A percentile compares a stretch with the other conserved stretches of the same genome.
These are phyloP conservation scores for Camelus dromedarius DNA, from an alignment of 2,113 vertebrate genomes.

Conservation along the genomic window DNA sequence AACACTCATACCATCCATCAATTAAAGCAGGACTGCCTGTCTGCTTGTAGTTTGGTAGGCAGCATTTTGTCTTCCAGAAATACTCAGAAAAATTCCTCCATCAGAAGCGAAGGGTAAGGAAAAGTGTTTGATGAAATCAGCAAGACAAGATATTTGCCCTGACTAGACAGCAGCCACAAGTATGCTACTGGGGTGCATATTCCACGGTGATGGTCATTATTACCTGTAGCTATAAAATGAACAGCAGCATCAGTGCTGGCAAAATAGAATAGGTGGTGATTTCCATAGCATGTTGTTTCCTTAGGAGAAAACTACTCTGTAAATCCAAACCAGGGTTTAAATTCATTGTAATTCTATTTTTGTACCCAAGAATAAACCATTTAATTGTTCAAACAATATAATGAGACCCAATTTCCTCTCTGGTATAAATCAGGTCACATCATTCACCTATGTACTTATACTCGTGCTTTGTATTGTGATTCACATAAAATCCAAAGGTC, in stretches of 20 bases:
- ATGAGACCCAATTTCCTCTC: not conserved
- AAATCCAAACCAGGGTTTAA: conserved; percentile 2
- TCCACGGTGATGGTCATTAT: not conserved
- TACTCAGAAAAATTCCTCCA: conserved; percentile 58
- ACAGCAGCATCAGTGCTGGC: not conserved
- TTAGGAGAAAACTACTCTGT: not conserved
- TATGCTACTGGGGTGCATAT: conserved; percentile 46
- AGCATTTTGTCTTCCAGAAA: conserved; percentile 74
- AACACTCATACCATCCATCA: conserved; percentile 65
- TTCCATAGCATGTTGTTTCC: conserved; percentile 1
- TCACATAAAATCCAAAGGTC: not conserved
- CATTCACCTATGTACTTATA: not conserved
- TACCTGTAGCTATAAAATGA: not conserved
- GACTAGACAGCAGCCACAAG: conserved; percentile 33
- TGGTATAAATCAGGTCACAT: not conserved
- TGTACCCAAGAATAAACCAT: not conserved
- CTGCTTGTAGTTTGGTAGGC: conserved; percentile 70
- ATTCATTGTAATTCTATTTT: conserved; percentile 46
- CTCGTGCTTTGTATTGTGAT: not conserved
- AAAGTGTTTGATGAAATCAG: conserved; percentile 57
- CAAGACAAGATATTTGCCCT: conserved; percentile 49
- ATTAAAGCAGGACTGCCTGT: conserved; percentile 61
- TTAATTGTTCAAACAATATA: conserved; percentile 17
- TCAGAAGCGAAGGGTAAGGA: conserved; percentile 63
- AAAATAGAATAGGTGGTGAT: conserved; percentile 46